Evolutionary conservation across 2,888 invertebrate genomes (phyloP), one percentile per base, ranked within the genome.

Genomic region (Caenorhabditis sinica): DNA sequence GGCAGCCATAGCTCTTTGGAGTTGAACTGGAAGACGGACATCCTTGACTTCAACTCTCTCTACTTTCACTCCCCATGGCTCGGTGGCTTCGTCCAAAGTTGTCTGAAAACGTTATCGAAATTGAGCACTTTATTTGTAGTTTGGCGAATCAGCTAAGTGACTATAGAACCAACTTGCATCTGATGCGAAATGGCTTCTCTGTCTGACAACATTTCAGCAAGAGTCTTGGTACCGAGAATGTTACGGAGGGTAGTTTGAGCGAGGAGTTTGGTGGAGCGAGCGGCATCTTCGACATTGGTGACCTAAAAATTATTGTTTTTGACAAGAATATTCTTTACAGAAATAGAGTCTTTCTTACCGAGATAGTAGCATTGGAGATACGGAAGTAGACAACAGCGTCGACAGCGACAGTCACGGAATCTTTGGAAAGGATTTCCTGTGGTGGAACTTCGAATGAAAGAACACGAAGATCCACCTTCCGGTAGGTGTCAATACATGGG

Each of bases 371-470:
- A 93, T 98, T 98, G 91, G 96, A 96, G 36, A 98, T 97, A 45
- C 93, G 89, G 88, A 93, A 94, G 87, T 94, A 94, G 30, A 94
- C 93, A 30, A 94, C 94, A 23, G 98, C 98, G 93, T 98, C 98
- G 65, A 98, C 98, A 3, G 97, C 97, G 5, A 98, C 97, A 0
- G 98, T 98, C 76, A 98, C 98, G 76, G 97, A 97, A 94, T 98
- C 98, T 93, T 97, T 89, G 8, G 89, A 89, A 5, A 90, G 84
- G 74, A 90, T 89, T 82, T 98, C 98, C 94, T 98, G 98, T 0
- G 98, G 98, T 63, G 98, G 97, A 56, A 98, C 96, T 93, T 98
- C 98, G 93, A 98, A 98, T 0, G 97, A 97, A 0, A 97, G 95
- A 0, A 97, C 97, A 72, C 98, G 95, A 82, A 98, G 94, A 93